Evolutionary conservation across 2,113 vertebrate species (phyloP), one percentile per base, ranked within the genome.

Genomic region (Platichthys flesus): DNA sequence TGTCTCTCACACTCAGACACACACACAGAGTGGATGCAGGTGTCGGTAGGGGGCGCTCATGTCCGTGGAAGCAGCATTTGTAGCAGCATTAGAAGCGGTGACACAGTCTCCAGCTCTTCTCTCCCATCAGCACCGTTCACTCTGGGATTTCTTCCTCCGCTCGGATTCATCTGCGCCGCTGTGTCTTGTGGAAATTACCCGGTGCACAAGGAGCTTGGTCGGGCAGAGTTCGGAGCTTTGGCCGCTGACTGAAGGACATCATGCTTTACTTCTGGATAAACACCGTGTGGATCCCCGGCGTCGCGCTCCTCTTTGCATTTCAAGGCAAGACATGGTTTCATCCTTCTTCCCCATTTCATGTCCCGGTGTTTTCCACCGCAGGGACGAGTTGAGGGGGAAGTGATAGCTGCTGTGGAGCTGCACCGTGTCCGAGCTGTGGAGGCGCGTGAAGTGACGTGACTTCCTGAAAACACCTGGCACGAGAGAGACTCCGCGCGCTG

Each of bases 251-350:
- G 51, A 58, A 24, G 74, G 74, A 82, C 72, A 71, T 23, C 79
- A 90, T 91, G 90, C 47, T 71, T 78, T 81, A 83, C 88, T 85
- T 89, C 76, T 91, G 87, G 85, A 90, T 88, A 83, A 79, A 82
- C 83, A 76, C 83, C 59, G 71, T 84, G 47, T 90, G 85, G 90
- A 82, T 91, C 83, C 72, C 79, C 79, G 85, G 24, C 51, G 60
- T 80, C 81, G 75, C 64, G 40, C 61, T 90, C 79, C 72, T 92
- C 85, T 84, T 90, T 71, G 91, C 88, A 86, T 92, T 91, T 84
- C 89, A 91, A 91, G 91, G 91, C 85, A 90, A 92, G 88, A 70
- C 79, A 1, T 47, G 12, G 28, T 80, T 83, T 87, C 8, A 54
- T 84, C 82, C 45, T 18, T 18, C 45, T 49, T 49, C 13, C 51